These are phyloP conservation scores for Peromyscus californicus DNA, from an alignment of 2,113 vertebrate species.

Conservation along the genomic window DNA sequence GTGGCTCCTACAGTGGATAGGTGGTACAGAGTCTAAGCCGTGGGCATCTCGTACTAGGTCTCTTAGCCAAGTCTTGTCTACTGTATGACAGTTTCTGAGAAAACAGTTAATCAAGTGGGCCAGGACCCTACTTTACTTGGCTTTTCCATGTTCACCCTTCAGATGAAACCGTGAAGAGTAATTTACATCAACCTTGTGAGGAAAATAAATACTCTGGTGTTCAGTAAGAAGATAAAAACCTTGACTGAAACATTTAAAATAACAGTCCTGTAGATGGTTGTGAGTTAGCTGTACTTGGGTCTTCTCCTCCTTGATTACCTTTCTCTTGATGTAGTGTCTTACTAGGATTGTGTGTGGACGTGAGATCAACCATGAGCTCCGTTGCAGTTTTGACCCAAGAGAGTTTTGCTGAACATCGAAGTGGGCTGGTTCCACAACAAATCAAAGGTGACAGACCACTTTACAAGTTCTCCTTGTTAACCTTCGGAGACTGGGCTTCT, in stretches of 20 bases:
- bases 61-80: background rate
- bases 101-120: background rate
- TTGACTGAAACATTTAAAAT: background rate
- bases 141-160: background rate
- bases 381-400: slow-evolving; percentile 99
- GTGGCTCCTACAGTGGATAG: no score
- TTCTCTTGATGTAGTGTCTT: slow-evolving; percentile 90
- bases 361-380: slow-evolving; percentile 99
- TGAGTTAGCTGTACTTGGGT: background rate
- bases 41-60: no score
- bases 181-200: background rate
- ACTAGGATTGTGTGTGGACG: slow-evolving; percentile 96
- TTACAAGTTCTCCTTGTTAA: background rate
- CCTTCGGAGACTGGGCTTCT: no score
- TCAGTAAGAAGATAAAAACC: background rate
- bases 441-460: slow-evolving; percentile 90
- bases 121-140: background rate
- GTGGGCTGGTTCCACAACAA: slow-evolving; percentile 95
- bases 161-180: background rate
- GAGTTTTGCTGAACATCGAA: slow-evolving; percentile 99
- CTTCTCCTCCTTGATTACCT: background rate
- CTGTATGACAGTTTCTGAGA: background rate
- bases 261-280: rapidly evolving
- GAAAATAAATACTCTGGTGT: background rate
- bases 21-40: background rate